These are phyloP conservation scores for Macrochelys suwanniensis DNA, from an alignment of 2,797 vertebrate species.

Conservation along the genomic window DNA sequence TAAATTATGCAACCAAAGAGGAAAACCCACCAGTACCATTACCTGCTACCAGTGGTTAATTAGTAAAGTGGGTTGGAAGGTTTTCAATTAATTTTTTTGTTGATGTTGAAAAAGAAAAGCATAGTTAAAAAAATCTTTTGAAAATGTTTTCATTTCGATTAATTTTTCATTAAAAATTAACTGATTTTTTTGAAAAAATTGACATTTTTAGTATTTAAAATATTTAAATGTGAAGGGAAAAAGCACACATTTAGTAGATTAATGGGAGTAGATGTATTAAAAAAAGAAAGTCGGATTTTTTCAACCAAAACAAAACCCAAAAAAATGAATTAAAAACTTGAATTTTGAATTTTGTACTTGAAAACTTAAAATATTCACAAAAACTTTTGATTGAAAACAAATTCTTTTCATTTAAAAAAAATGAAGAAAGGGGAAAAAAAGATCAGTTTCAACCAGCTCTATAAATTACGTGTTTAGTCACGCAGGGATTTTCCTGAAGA, in stretches of 20 bases:
- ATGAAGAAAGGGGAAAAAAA: not conserved
- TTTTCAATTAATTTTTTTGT: not conserved
- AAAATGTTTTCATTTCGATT: not conserved
- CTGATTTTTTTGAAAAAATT: not conserved
- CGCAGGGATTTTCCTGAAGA: rapidly evolving
- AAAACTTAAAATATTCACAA: not conserved
- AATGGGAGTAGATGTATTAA: not conserved
- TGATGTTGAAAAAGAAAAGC: not conserved
- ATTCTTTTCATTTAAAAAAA: not conserved
- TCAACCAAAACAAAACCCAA: not conserved
- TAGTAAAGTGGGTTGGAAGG: not conserved
- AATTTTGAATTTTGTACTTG: not conserved
- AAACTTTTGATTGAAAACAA: not conserved
- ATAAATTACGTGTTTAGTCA: not conserved
- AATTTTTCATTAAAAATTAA: not conserved
- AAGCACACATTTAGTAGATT: too few species aligned
- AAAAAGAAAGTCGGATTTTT: not conserved
- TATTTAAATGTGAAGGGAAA: too few species aligned
- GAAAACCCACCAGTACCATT: not conserved
- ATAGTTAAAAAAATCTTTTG: not conserved
- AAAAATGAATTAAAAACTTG: not conserved
- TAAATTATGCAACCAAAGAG: not conserved
- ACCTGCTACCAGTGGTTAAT: not conserved
- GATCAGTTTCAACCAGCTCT: not conserved
- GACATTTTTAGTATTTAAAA: not conserved